Evolutionary conservation across 2,797 vertebrate genomes (phyloP).

Genomic region (Sebastes cheni): DNA sequence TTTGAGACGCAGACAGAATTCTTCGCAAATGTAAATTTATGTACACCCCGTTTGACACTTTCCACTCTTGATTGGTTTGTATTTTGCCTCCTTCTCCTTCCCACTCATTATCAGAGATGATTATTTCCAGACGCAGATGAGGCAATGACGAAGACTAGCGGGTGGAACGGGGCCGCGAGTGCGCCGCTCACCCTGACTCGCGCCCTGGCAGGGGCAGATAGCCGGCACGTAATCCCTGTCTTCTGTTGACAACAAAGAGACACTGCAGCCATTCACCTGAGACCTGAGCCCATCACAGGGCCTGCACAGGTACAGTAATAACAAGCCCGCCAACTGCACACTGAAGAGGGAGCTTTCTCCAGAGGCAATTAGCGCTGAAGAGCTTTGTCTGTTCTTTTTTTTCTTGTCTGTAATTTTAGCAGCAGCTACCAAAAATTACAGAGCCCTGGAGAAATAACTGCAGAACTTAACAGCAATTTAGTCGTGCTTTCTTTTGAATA

Average conservation of each 20-base stretch:
- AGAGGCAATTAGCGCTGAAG: conserved; percentile 49
- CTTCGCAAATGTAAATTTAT: conserved; percentile 69
- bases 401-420: conserved; percentile 42
- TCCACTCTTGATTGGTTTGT: conserved; percentile 69
- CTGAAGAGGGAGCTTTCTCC: conserved; percentile 32
- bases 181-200: conserved; percentile 37
- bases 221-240: conserved; percentile 55
- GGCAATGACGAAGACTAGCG: conserved; percentile 53
- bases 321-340: conserved; percentile 29
- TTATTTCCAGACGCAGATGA: conserved; percentile 59
- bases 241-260: conserved; percentile 41
- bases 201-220: conserved; percentile 40
- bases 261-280: conserved; percentile 47
- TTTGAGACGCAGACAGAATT: conserved; percentile 38
- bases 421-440: conserved; percentile 48
- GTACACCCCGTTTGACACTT: conserved; percentile 71
- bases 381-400: conserved; percentile 30
- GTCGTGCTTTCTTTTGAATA: background rate
- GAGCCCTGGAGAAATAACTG: conserved; percentile 50
- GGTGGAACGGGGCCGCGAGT: conserved; percentile 59
- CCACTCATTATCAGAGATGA: conserved; percentile 69
- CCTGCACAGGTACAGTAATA: conserved; percentile 39
- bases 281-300: conserved; percentile 50
- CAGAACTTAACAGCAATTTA: conserved; percentile 32
- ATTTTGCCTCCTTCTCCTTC: conserved; percentile 59